phyloP scores from a whole-genome alignment of 2,113 vertebrate genomes.

The Tinamus guttatus region DNA sequence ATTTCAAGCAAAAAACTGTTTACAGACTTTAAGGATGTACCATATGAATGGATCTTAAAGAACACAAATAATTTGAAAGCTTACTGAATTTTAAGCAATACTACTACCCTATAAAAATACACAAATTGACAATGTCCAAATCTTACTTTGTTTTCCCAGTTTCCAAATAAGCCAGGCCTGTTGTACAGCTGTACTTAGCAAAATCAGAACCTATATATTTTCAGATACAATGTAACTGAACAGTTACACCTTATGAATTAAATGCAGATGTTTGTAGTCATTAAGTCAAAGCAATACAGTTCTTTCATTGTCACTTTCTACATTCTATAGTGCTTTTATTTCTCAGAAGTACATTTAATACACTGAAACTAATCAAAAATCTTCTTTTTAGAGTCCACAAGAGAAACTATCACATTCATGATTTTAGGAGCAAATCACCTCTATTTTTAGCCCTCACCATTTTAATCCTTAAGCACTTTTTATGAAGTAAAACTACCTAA shows the following conservation, averaged over 20 bases:
- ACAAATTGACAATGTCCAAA: not conserved
- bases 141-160: not conserved
- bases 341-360: not conserved
- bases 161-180: not conserved
- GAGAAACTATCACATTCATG: not conserved
- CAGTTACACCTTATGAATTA: not conserved
- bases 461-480: not conserved
- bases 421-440: not conserved
- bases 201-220: not conserved
- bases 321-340: not conserved
- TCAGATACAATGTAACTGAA: not conserved
- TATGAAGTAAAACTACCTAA: not conserved
- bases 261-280: not conserved
- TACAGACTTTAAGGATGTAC: not conserved
- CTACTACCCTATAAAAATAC: not conserved
- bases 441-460: not conserved
- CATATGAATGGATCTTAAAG: fast-evolving
- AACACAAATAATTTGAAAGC: not conserved
- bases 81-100: not conserved
- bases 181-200: not conserved
- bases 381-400: not conserved
- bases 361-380: not conserved
- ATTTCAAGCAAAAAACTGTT: not conserved
- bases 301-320: not conserved
- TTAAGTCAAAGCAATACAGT: not conserved